Percentiles rank a stretch among this genome's conserved stretches.
These are phyloP conservation scores for Sterna hirundo DNA, from an alignment of 2,113 vertebrate genomes.

Conservation along the genomic window DNA sequence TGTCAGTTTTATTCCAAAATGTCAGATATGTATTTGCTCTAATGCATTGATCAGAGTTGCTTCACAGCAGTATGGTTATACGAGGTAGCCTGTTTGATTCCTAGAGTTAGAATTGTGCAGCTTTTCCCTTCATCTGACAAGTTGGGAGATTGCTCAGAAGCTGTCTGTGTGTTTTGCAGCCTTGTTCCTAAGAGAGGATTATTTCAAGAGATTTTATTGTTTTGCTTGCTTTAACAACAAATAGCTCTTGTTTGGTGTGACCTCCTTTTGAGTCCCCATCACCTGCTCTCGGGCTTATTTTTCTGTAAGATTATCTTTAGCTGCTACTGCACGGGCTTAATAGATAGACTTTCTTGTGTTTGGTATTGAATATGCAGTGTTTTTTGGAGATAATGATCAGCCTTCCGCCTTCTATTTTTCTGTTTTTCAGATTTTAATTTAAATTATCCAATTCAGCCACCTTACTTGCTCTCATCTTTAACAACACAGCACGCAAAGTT, in stretches of 20 bases:
- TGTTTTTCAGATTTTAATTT: neutral
- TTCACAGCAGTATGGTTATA: neutral
- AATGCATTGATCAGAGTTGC: neutral
- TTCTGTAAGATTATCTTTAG: constrained; percentile 25
- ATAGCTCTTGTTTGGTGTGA: constrained; percentile 13
- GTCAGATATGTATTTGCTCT: neutral
- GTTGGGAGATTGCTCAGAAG: neutral
- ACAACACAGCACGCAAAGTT: neutral
- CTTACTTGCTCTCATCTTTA: neutral
- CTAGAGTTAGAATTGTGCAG: neutral
- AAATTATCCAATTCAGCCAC: neutral
- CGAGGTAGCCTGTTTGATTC: neutral
- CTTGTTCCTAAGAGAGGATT: neutral
- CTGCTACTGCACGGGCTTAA: neutral
- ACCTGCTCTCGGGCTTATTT: neutral
- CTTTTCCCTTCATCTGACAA: neutral
- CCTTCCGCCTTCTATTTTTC: neutral
- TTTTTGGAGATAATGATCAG: neutral
- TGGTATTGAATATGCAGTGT: neutral
- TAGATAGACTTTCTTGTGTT: neutral
- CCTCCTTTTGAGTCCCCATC: constrained; percentile 1
- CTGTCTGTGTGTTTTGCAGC: neutral
- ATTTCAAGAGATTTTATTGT: constrained; percentile 19
- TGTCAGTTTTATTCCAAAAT: neutral
- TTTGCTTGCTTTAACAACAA: constrained; percentile 35